Evolutionary conservation across 2,113 vertebrate genomes (phyloP), one percentile per base, ranked within the genome.

Genomic region (Charina bottae): DNA sequence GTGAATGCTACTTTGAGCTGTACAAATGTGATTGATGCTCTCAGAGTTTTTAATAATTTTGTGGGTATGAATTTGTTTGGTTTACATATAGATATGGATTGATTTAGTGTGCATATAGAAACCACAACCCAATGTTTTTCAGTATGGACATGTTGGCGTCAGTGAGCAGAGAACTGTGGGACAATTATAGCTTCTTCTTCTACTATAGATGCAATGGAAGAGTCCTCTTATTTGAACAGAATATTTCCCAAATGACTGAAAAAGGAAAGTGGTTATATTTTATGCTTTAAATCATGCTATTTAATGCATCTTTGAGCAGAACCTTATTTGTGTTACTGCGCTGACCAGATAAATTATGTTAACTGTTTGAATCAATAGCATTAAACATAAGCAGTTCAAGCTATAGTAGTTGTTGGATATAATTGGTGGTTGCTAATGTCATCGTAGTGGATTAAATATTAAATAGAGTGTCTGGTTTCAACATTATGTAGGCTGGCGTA

Each of bases 351-450:
- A 68, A 26, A 46, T 64, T 91, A 55, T 55, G 54, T 64, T 55
- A 91, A 91, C 64, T 60, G 64, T 28, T 68, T 86, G 90, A 2
- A 86, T 10, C 9, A 49, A 21, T 56, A 56, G 68, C 2, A 60
- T 78, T 72, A 87, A 87, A 87, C 26, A 37, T 28, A 87, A 86
- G 59, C 49, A 91, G 26, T 87, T 91, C 84, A 87, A 15, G 46
- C 53, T 72, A 26, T 68, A 55, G 59, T 86, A 37, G 83, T 55
- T 62, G 42, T 59, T 72, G 23, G 3, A 33, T 9, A 26, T 86
- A 89, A 89, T 56, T 68, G 10, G 24, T 68, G 54, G 37, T 9
- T 59, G 0, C 55, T 92, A 85, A 91, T 90, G 72, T 55, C 4
- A 8, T 13, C 64, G 3, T 56, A 42, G 54, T 89, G 94, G 62